Conservation (phyloP, 2,888 invertebrate genomes). For the Nezara viridula region DNA sequence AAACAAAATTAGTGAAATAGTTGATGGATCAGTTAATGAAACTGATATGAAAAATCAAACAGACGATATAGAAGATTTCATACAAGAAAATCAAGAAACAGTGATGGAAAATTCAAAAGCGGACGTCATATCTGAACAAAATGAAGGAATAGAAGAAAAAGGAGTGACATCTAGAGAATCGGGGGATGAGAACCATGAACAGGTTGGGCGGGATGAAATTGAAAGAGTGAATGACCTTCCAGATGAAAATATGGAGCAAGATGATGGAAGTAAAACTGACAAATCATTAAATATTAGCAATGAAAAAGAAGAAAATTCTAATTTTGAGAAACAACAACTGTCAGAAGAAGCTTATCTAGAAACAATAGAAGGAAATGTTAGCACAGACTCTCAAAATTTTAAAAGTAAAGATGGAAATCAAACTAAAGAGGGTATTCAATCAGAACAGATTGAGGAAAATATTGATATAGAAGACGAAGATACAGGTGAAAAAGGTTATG, state of each 20-base stretch:
- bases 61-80: background rate
- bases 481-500: background rate
- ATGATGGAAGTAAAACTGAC: background rate
- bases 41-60: background rate
- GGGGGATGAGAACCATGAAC: background rate
- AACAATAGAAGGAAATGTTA: background rate
- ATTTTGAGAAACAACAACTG: background rate
- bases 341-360: background rate
- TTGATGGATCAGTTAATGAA: background rate
- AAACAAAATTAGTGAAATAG: background rate
- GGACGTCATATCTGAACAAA: background rate
- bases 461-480: slow-evolving; percentile 2
- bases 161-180: background rate
- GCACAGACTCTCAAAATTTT: background rate
- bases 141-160: slow-evolving; percentile 13
- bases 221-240: background rate
- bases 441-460: background rate
- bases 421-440: background rate
- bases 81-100: too few species aligned
- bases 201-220: slow-evolving; percentile 69
- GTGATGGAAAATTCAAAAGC: background rate
- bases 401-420: background rate
- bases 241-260: background rate
- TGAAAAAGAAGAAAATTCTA: background rate
- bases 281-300: background rate